Base-by-base conservation (phyloP, 2,888 invertebrate species). In the Helleia helle region DNA sequence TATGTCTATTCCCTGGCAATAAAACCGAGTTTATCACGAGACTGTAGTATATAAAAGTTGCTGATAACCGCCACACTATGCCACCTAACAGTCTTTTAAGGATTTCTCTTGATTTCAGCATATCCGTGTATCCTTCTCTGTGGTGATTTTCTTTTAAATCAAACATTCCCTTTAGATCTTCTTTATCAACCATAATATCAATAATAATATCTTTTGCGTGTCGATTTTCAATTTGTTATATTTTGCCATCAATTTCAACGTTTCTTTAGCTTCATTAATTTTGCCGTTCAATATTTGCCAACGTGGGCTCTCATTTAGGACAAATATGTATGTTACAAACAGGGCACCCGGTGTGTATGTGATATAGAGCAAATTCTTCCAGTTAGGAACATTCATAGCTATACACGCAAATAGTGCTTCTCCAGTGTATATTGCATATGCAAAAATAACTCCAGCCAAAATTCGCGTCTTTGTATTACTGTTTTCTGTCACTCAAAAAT, bases 41-140 rank as follows among this genome's bases (percentile, higher is more conserved):
- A 0, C 80, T 79, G 38, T 73, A 77, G 46, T 80, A 81, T 5
- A 79, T 71, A 37, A 80, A 81, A 13, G 58, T 68, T 0, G 65
- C 59, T 0, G 75, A 69, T 41, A 77, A 77, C 36, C 75, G 57
- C 31, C 64, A 65, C 1, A 61, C 44, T 1, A 56, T 52, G 0
- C 56, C 57, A 0, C 75, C 68, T 0, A 69, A 4, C 1, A 74
- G 36, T 13, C 80, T 56, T 31, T 65, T 69, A 13, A 71, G 13
- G 15, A 77, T 70, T 39, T 64, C 65, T 52, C 50, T 68, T 0
- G 75, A 79, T 1, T 45, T 59, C 8, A 77, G 58, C 4, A 74
- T 61, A 6, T 63, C 57, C 36, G 25, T 51, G 1, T 60, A 51
- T 1, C 64, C 62, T 46, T 77, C 80, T 28, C 57, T 65, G 3